Evolutionary conservation across 2,113 vertebrate genomes (phyloP).

Genomic region (Carollia perspicillata): DNA sequence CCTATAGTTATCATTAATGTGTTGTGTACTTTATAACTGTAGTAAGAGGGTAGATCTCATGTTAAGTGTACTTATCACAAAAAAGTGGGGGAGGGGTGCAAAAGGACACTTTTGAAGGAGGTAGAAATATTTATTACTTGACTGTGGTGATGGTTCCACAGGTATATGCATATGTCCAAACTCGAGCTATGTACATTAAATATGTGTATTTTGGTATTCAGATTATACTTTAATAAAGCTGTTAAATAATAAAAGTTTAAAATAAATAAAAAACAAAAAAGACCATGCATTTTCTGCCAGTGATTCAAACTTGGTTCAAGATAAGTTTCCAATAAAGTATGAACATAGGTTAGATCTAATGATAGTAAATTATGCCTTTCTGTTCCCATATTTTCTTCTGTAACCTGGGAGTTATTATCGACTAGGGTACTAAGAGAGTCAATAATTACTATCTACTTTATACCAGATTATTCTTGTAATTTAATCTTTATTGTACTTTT

Average conservation of each 20-base stretch:
- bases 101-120: not conserved
- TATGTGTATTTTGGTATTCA: not conserved
- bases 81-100: not conserved
- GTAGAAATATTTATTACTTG: not conserved
- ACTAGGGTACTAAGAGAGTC: not conserved
- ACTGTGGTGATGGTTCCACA: not conserved
- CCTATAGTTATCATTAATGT: not conserved
- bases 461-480: not conserved
- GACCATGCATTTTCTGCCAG: not conserved
- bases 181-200: not conserved
- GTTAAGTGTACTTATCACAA: not conserved
- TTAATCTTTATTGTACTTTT: no score
- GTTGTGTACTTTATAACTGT: not conserved
- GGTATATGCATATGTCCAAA: not conserved
- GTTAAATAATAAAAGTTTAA: not conserved
- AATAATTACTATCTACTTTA: not conserved
- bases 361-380: not conserved
- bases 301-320: not conserved
- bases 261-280: not conserved
- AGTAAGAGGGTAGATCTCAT: not conserved
- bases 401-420: not conserved
- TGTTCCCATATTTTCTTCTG: not conserved
- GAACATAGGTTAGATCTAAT: not conserved
- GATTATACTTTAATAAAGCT: not conserved
- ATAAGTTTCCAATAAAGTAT: not conserved